Conservation (phyloP, 2,113 vertebrate genomes). For the Pungitius pungitius region DNA sequence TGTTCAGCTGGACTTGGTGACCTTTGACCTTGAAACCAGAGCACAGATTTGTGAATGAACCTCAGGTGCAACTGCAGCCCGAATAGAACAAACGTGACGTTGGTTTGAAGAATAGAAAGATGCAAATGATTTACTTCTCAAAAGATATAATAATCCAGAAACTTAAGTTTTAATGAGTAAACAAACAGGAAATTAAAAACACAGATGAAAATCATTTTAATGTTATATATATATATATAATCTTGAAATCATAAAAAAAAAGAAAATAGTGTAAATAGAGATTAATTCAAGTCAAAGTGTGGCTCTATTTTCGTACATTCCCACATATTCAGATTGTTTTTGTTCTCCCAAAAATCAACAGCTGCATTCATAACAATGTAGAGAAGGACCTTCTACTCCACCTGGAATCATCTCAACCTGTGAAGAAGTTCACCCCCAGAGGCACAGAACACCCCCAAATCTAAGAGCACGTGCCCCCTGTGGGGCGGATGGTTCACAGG, state of each 20-base stretch:
- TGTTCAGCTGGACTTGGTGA: not conserved
- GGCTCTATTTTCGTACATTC: conserved; percentile 54
- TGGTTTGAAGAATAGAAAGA: not conserved
- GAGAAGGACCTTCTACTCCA: not conserved
- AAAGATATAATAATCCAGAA: too few relatives aligned
- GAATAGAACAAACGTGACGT: not conserved
- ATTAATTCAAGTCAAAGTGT: too few relatives aligned
- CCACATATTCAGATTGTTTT: conserved; percentile 27
- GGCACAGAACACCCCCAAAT: too few relatives aligned
- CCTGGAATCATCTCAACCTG: not conserved
- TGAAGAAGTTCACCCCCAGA: too few relatives aligned
- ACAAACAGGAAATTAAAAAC: not conserved
- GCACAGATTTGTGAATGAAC: not conserved
- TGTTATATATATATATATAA: conserved; percentile 10
- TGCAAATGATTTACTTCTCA: not conserved
- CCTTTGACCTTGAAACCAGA: not conserved
- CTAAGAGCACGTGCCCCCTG: too few relatives aligned
- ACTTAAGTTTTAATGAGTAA: too few relatives aligned
- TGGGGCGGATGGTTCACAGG: too few relatives aligned
- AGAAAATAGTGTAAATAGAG: too few relatives aligned
- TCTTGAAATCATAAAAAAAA: conserved; percentile 45
- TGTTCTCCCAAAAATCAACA: not conserved
- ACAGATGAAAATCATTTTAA: conserved; percentile 42
- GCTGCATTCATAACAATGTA: not conserved
- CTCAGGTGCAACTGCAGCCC: not conserved